Evolutionary conservation across 2,888 invertebrate species (phyloP).

Genomic region (Blera fallax): DNA sequence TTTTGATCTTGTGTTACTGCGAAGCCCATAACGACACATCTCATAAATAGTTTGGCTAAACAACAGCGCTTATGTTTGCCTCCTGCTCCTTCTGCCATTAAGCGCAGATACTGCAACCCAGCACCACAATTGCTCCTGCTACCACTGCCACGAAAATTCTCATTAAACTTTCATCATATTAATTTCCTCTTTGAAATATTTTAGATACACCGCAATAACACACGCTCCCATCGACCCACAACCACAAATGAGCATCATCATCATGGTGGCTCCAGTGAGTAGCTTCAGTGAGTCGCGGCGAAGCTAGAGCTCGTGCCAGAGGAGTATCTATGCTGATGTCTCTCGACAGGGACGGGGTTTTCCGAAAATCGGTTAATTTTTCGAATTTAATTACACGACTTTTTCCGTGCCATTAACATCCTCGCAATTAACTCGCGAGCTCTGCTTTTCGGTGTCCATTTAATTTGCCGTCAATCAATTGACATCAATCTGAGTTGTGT

Average conservation of each 20-base stretch:
- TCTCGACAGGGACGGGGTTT: neutral
- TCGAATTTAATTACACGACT: slow-evolving; percentile 55
- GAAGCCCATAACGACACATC: neutral
- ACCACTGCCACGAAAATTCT: neutral
- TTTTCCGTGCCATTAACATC: slow-evolving; percentile 54
- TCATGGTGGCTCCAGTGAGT: neutral
- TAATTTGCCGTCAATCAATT: slow-evolving; percentile 60
- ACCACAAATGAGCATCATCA: slow-evolving; percentile 11
- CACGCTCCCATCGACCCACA: neutral
- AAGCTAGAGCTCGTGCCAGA: too few species aligned
- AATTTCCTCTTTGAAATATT: neutral
- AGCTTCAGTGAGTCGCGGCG: neutral
- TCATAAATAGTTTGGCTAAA: neutral
- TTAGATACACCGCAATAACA: neutral
- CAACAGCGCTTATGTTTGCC: too few species aligned
- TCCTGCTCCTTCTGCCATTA: neutral
- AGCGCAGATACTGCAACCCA: neutral
- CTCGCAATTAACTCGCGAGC: slow-evolving; percentile 23
- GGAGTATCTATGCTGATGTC: neutral
- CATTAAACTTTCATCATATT: slow-evolving; percentile 20
- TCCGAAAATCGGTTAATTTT: slow-evolving; percentile 35
- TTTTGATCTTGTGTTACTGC: neutral
- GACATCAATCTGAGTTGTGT: slow-evolving; percentile 36
- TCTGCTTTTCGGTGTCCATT: slow-evolving; percentile 24
- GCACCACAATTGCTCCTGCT: neutral